Evolutionary conservation across 1,140 invertebrate species (phyloP).

Genomic region (Maconellicoccus hirsutus): DNA sequence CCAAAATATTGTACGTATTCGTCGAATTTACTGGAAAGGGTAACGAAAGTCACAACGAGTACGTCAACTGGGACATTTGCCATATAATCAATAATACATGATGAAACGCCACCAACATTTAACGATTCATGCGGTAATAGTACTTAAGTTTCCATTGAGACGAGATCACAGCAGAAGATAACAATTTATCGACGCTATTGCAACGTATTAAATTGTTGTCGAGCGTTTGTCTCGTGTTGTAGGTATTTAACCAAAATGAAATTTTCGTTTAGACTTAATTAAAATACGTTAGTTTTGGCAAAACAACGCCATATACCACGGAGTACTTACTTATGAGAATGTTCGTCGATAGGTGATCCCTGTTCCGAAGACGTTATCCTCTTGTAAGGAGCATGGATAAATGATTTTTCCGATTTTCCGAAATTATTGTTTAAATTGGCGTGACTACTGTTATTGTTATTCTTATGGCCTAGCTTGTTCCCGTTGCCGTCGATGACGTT

Average conservation of each 20-base stretch:
- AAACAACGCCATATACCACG: no score
- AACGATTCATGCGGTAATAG: conserved; percentile 4
- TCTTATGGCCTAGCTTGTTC: conserved; percentile 23
- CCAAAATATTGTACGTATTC: no score
- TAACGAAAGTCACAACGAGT: no score
- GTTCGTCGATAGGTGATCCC: neutral
- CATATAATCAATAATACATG: conserved; percentile 9
- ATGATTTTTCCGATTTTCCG: conserved; percentile 1
- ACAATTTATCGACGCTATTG: neutral
- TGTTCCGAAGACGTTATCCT: neutral
- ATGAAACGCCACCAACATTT: neutral
- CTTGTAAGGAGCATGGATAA: neutral
- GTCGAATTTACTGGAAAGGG: no score
- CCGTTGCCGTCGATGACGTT: conserved; percentile 24
- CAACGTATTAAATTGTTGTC: neutral
- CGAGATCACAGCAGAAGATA: neutral
- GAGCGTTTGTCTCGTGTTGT: neutral
- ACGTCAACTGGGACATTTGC: neutral
- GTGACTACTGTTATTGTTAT: conserved; percentile 30
- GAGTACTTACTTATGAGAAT: neutral
- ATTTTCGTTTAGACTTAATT: no score
- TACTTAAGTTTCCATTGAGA: conserved; percentile 1
- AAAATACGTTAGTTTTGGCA: no score
- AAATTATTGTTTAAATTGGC: conserved; percentile 13
- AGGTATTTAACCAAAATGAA: neutral